These are phyloP conservation scores for Chitala chitala DNA, from an alignment of 2,113 vertebrate species.

Conservation along the genomic window DNA sequence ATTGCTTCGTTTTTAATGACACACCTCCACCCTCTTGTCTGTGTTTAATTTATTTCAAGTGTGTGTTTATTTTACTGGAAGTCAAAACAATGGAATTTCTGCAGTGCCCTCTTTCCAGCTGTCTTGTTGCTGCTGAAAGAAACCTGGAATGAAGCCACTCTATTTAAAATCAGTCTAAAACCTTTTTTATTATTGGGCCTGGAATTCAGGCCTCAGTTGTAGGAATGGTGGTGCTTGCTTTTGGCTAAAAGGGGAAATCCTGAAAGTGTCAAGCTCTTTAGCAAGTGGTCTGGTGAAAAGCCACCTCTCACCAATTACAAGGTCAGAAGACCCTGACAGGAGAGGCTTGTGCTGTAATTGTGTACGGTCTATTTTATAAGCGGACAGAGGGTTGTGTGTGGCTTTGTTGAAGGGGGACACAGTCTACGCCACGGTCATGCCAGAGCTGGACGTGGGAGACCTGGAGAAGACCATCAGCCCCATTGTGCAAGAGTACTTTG, in stretches of 20 bases:
- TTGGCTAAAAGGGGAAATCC: neutral
- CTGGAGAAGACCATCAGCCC: slow-evolving; percentile 76
- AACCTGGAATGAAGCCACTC: neutral
- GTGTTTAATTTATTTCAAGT: neutral
- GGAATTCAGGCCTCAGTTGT: too few species aligned
- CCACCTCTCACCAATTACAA: too few species aligned
- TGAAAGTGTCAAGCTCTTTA: too few species aligned
- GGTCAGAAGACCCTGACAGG: too few species aligned
- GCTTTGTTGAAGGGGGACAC: slow-evolving; percentile 66
- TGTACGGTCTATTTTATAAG: too few species aligned
- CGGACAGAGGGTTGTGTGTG: too few species aligned
- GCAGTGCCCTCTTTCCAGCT: neutral
- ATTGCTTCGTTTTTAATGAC: neutral
- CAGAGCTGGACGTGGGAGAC: slow-evolving; percentile 71
- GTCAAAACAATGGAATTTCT: slow-evolving; percentile 21
- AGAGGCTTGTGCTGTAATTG: too few species aligned
- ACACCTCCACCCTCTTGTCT: neutral
- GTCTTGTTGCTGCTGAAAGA: neutral
- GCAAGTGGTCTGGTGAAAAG: too few species aligned
- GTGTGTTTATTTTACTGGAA: neutral
- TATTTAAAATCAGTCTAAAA: neutral
- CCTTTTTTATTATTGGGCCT: neutral
- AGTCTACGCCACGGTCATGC: slow-evolving; percentile 72
- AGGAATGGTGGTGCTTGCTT: neutral
- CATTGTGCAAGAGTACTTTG: slow-evolving; percentile 78